Conservation (phyloP, 1,140 invertebrate species). For the Hylyphantes graminicola region DNA sequence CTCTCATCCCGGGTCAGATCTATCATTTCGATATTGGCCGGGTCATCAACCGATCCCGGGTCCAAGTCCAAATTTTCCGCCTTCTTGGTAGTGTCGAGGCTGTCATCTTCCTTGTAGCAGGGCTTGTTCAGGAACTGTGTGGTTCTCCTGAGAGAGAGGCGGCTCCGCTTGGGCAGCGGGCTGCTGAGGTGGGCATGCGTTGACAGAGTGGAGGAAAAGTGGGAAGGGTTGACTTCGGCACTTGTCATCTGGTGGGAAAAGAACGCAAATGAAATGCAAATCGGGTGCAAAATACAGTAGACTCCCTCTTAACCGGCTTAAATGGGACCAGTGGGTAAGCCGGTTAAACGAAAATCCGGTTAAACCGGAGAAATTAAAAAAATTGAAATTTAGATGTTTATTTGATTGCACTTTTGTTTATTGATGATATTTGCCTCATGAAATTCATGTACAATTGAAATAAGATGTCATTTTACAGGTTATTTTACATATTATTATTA, state of each 20-base stretch:
- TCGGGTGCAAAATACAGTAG: no score
- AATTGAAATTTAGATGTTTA: no score
- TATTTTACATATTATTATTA: no score
- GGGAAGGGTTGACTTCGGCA: constrained; percentile 17
- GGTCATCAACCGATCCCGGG: not conserved
- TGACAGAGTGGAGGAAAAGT: not conserved
- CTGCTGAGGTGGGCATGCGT: not conserved
- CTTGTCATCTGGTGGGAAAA: constrained; percentile 24
- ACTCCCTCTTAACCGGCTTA: no score
- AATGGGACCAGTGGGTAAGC: no score
- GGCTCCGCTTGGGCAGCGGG: constrained; percentile 36
- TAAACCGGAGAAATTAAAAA: no score
- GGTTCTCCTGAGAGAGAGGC: constrained; percentile 25
- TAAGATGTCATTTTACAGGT: no score
- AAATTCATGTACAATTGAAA: no score
- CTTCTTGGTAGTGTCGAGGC: not conserved
- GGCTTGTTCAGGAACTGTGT: constrained; percentile 1
- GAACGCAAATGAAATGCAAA: no score
- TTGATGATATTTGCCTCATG: no score
- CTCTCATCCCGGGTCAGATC: constrained; percentile 38
- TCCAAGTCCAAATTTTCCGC: not conserved
- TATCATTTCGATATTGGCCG: constrained; percentile 28
- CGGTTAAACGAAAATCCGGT: no score
- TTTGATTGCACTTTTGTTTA: no score
- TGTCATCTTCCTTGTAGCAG: constrained; percentile 33